Evolutionary conservation across 2,113 vertebrate species (phyloP).

Genomic region (Eubucco bourcierii): DNA sequence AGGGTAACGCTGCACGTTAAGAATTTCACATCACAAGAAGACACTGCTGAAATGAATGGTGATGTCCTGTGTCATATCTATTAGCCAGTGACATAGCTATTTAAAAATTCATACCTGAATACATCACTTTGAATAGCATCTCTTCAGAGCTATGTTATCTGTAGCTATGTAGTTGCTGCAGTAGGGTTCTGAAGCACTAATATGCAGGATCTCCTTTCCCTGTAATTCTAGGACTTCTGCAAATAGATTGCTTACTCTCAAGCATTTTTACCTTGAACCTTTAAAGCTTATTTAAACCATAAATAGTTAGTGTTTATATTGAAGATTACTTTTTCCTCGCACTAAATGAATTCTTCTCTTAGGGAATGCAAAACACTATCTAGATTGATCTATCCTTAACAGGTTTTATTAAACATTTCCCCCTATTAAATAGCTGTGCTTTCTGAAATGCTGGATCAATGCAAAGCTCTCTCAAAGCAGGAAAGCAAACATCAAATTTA

Average conservation of each 20-base stretch:
- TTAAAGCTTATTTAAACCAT: constrained; percentile 38
- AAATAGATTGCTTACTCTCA: background rate
- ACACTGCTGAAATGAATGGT: background rate
- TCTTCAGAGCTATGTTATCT: background rate
- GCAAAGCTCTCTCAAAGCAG: background rate
- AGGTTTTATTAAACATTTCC: constrained; percentile 6
- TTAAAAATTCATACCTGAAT: constrained; percentile 1
- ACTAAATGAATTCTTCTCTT: constrained; percentile 26
- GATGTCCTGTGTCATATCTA: background rate
- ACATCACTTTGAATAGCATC: background rate
- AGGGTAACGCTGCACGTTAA: background rate
- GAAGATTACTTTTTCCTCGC: background rate
- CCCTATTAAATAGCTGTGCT: background rate
- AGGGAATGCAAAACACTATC: constrained; percentile 26
- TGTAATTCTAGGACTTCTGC: background rate
- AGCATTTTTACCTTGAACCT: background rate
- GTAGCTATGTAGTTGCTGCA: background rate
- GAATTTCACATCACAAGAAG: constrained; percentile 6
- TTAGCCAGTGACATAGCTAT: background rate
- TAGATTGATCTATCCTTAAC: constrained; percentile 12
- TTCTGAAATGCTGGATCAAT: constrained; percentile 7
- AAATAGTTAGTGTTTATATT: background rate
- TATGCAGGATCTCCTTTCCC: background rate
- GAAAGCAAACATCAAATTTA: background rate
- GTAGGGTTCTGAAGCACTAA: fast-evolving